Conservation (phyloP, 2,113 vertebrate species). For the Cinclus cinclus region DNA sequence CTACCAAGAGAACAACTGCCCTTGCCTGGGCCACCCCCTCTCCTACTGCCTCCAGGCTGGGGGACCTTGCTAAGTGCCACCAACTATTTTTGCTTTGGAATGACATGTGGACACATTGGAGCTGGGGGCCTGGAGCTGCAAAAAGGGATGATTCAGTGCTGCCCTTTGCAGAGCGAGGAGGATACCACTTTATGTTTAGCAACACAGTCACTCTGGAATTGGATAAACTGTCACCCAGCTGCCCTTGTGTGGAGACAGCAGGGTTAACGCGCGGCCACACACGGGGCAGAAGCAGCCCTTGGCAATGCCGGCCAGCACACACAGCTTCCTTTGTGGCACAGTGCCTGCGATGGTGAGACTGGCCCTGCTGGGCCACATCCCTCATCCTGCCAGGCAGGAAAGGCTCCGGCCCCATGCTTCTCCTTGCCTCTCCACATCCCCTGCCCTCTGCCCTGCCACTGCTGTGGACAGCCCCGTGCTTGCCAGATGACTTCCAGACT, state of each 20-base stretch:
- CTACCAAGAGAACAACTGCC: neutral
- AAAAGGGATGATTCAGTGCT: neutral
- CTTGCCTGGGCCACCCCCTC: neutral
- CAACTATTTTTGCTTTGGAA: neutral
- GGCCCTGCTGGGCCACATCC: neutral
- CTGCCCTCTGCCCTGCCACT: neutral
- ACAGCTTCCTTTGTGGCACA: neutral
- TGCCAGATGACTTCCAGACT: neutral
- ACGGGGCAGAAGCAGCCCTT: neutral
- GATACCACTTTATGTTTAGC: neutral
- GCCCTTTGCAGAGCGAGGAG: neutral
- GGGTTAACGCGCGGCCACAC: neutral
- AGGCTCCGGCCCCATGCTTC: rapidly evolving
- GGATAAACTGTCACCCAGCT: rapidly evolving
- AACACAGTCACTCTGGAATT: neutral
- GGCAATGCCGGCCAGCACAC: neutral
- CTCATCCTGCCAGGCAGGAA: conserved; percentile 43
- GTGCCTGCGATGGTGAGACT: neutral
- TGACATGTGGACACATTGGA: rapidly evolving
- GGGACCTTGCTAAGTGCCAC: neutral
- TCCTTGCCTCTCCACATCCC: neutral
- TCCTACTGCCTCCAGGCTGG: neutral
- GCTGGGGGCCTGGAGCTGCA: neutral
- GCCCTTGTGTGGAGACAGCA: neutral
- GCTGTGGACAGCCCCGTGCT: neutral